phyloP scores from a whole-genome alignment of 2,888 invertebrate species.

The Campoletis raptor region DNA sequence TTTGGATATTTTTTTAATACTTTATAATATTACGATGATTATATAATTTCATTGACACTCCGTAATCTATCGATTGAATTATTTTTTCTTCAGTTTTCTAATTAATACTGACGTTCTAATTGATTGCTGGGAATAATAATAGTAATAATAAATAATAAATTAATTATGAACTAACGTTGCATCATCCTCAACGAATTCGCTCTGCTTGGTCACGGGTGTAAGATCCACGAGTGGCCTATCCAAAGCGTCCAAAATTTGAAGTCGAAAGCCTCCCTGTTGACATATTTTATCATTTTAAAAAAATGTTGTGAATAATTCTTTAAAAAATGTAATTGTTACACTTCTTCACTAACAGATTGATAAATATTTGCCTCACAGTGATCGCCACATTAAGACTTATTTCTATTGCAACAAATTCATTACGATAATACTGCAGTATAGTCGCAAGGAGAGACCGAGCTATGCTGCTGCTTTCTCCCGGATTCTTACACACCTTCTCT shows the following conservation, averaged over 20 bases:
- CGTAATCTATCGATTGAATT: too few relatives aligned
- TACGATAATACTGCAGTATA: constrained; percentile 53
- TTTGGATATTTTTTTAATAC: too few relatives aligned
- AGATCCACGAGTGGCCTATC: constrained; percentile 94
- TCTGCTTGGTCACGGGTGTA: constrained; percentile 92
- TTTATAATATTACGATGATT: too few relatives aligned
- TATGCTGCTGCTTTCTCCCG: constrained; percentile 71
- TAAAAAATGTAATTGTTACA: not conserved
- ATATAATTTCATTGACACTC: too few relatives aligned
- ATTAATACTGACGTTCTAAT: constrained; percentile 5
- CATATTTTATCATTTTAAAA: constrained; percentile 67
- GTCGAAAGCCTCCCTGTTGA: constrained; percentile 95
- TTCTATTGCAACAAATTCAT: constrained; percentile 32
- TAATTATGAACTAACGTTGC: constrained; percentile 90
- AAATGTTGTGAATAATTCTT: not conserved
- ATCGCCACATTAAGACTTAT: constrained; percentile 43
- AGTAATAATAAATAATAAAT: not conserved
- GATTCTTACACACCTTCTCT: constrained; percentile 66
- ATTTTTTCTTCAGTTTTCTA: too few relatives aligned
- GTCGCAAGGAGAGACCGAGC: constrained; percentile 40
- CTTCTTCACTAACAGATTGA: constrained; percentile 22
- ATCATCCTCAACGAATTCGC: constrained; percentile 93
- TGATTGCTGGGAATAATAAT: constrained; percentile 2
- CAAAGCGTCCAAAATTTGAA: constrained; percentile 94
- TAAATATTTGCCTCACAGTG: constrained; percentile 26